Percentiles rank a stretch among this genome's conserved stretches.
Conservation (phyloP, 2,888 invertebrate genomes). For the Microctonus hyperodae region DNA sequence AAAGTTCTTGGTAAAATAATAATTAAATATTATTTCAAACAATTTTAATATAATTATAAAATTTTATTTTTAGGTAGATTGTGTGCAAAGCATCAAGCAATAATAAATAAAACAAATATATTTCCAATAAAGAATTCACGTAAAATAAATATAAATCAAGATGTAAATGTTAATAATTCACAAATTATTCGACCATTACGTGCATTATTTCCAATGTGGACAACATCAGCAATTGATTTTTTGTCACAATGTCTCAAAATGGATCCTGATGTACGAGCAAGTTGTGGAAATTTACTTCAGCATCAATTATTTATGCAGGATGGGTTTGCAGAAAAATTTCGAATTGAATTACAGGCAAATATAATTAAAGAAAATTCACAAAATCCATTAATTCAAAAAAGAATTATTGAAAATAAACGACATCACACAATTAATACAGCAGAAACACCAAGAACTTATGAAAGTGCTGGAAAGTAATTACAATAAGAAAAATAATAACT, state of each 20-base stretch:
- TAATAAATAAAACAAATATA: conserved; percentile 49
- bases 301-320: conserved; percentile 74
- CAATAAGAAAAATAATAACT: too few species aligned
- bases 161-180: conserved; percentile 38
- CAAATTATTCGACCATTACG: conserved; percentile 58
- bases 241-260: conserved; percentile 69
- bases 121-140: conserved; percentile 25
- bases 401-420: conserved; percentile 42
- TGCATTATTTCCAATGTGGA: conserved; percentile 60
- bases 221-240: conserved; percentile 64
- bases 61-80: conserved; percentile 42
- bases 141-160: conserved; percentile 6
- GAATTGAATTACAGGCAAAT: conserved; percentile 71
- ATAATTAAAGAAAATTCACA: conserved; percentile 71
- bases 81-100: conserved; percentile 49
- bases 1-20: conserved; percentile 73
- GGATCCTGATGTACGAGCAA: conserved; percentile 72
- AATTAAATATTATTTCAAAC: background rate
- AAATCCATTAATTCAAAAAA: conserved; percentile 65
- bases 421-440: conserved; percentile 43
- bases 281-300: conserved; percentile 70
- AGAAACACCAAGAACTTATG: conserved; percentile 44
- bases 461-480: conserved; percentile 49
- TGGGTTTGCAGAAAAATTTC: conserved; percentile 72
- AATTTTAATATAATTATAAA: background rate